phyloP scores from a whole-genome alignment of 2,113 vertebrate species.

The Corynorhinus townsendii region DNA sequence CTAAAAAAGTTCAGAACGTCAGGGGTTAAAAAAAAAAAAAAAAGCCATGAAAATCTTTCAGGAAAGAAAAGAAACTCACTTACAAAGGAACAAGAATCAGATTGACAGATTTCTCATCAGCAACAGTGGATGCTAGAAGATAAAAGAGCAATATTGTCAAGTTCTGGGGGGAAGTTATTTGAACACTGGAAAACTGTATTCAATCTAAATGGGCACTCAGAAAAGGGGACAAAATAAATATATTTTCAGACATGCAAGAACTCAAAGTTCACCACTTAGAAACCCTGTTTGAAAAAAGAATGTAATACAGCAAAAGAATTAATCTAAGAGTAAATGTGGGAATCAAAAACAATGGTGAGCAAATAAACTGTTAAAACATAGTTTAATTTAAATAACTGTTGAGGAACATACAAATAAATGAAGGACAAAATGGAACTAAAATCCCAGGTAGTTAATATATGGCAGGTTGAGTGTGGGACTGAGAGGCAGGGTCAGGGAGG shows the following conservation, averaged over 20 bases:
- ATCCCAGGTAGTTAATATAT: not conserved
- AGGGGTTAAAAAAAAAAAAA: not conserved
- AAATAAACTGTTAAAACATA: not conserved
- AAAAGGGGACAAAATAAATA: not conserved
- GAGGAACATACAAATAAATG: not conserved
- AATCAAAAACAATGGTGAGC: not conserved
- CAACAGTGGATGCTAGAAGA: not conserved
- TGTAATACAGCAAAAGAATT: not conserved
- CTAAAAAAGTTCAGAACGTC: not conserved
- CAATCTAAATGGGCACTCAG: not conserved
- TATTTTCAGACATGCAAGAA: not conserved
- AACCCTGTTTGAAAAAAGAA: not conserved
- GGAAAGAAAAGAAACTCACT: constrained; percentile 14
- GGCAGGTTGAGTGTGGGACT: not conserved
- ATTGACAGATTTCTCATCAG: constrained; percentile 19
- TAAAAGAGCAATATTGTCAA: not conserved
- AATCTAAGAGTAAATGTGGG: not conserved
- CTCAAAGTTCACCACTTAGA: not conserved
- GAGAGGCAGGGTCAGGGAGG: not conserved
- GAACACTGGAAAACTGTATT: not conserved
- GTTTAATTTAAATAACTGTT: not conserved
- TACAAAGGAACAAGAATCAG: constrained; percentile 17
- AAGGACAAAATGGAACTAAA: not conserved
- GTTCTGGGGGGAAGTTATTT: not conserved
- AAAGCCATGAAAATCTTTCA: constrained; percentile 20